Evolutionary conservation across 2,797 vertebrate genomes (phyloP).

Genomic region (Takifugu ocellatus): DNA sequence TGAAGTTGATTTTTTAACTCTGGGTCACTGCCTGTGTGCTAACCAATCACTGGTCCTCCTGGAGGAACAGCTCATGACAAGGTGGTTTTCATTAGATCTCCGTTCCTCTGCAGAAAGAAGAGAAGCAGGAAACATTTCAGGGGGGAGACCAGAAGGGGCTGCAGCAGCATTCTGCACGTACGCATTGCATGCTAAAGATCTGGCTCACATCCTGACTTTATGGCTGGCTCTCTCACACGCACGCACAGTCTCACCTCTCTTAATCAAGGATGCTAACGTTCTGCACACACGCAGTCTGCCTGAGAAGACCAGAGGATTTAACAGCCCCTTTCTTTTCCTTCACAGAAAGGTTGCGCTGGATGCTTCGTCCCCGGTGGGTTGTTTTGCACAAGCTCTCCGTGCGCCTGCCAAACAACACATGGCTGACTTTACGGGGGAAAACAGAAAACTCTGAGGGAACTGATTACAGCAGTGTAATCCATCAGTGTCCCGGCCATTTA

Average conservation of each 20-base stretch:
- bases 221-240: slow-evolving; percentile 4
- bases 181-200: slow-evolving; percentile 39
- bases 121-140: slow-evolving; percentile 36
- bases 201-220: slow-evolving; percentile 22
- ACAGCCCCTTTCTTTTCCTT: slow-evolving; percentile 25
- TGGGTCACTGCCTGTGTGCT: slow-evolving; percentile 56
- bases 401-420: slow-evolving; percentile 46
- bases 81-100: slow-evolving; percentile 69
- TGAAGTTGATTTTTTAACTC: slow-evolving; percentile 35
- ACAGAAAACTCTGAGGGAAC: slow-evolving; percentile 20
- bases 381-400: slow-evolving; percentile 46
- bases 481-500: slow-evolving; percentile 38
- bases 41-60: slow-evolving; percentile 51
- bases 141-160: slow-evolving; percentile 46
- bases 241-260: slow-evolving; percentile 29
- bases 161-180: slow-evolving; percentile 30
- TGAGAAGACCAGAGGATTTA: slow-evolving; percentile 27
- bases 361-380: slow-evolving; percentile 33
- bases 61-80: slow-evolving; percentile 57
- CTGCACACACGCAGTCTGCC: slow-evolving; percentile 26
- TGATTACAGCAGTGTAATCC: slow-evolving; percentile 36
- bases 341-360: slow-evolving; percentile 53
- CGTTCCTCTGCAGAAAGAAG: slow-evolving; percentile 40
- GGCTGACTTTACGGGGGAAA: slow-evolving; percentile 18
- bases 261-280: slow-evolving; percentile 44